These are phyloP conservation scores for Actias luna DNA, from an alignment of 2,888 invertebrate genomes.

Conservation along the genomic window DNA sequence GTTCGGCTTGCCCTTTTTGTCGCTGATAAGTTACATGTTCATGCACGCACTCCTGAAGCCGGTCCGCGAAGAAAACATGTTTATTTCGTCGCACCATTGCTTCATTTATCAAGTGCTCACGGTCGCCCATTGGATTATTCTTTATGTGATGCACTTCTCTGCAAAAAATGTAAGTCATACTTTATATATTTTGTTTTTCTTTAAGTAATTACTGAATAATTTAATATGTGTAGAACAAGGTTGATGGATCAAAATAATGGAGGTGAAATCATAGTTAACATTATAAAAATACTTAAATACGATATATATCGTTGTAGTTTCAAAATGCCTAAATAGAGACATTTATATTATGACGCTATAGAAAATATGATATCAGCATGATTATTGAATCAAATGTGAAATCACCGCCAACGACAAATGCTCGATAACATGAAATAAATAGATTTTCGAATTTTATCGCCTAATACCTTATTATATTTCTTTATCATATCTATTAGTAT, in stretches of 20 bases:
- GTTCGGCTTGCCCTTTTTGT: conserved; percentile 63
- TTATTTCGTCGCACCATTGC: conserved; percentile 82
- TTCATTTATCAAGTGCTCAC: conserved; percentile 75
- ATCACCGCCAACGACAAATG: conserved; percentile 48
- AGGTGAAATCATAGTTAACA: no score
- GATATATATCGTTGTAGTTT: not conserved
- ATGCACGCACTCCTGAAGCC: conserved; percentile 85
- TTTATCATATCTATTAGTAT: conserved; percentile 50
- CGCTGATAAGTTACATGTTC: conserved; percentile 81
- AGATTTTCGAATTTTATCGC: conserved; percentile 49
- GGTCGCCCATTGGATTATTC: conserved; percentile 69
- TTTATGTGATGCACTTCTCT: conserved; percentile 81
- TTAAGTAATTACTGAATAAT: not conserved
- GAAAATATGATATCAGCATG: conserved; percentile 16
- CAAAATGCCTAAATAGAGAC: not conserved
- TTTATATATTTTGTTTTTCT: not conserved
- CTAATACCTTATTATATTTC: conserved; percentile 41
- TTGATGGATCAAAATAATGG: not conserved
- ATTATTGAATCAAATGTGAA: conserved; percentile 43
- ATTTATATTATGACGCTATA: conserved; percentile 4
- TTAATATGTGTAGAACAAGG: not conserved
- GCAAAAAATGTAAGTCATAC: conserved; percentile 36
- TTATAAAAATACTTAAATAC: not conserved
- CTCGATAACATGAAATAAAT: conserved; percentile 45
- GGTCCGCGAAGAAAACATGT: conserved; percentile 85